phyloP scores from a whole-genome alignment of 2,113 vertebrate genomes.

The Pteropus alecto region DNA sequence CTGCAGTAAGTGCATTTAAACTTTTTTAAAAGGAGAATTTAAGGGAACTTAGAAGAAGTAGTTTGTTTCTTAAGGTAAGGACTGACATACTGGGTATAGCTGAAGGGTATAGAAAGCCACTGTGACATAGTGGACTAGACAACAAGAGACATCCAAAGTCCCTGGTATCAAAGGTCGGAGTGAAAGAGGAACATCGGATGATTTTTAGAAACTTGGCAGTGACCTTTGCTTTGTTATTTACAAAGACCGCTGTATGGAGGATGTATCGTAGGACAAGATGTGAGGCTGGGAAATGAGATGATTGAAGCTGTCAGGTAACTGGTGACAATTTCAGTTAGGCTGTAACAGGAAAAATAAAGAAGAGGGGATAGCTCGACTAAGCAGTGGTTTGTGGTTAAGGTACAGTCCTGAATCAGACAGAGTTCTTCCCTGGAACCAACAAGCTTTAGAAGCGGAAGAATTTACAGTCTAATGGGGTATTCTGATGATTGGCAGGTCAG shows the following conservation, averaged over 20 bases:
- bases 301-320: not conserved
- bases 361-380: not conserved
- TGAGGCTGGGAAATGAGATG: not conserved
- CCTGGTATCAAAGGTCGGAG: not conserved
- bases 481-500: not conserved
- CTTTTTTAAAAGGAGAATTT: not conserved
- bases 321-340: not conserved
- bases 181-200: not conserved
- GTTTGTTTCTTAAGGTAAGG: not conserved
- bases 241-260: not conserved
- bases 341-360: not conserved
- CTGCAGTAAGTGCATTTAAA: conserved; percentile 87
- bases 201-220: not conserved
- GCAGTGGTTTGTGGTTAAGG: not conserved
- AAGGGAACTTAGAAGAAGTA: not conserved
- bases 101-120: not conserved
- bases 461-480: not conserved
- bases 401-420: not conserved
- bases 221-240: not conserved
- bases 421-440: not conserved
- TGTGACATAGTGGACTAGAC: not conserved
- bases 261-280: not conserved
- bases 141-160: not conserved
- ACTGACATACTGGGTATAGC: not conserved
- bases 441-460: not conserved